Evolutionary conservation across 2,797 vertebrate genomes (phyloP), one percentile per base, ranked within the genome.

Genomic region (Ptychobarbus kaznakovi): DNA sequence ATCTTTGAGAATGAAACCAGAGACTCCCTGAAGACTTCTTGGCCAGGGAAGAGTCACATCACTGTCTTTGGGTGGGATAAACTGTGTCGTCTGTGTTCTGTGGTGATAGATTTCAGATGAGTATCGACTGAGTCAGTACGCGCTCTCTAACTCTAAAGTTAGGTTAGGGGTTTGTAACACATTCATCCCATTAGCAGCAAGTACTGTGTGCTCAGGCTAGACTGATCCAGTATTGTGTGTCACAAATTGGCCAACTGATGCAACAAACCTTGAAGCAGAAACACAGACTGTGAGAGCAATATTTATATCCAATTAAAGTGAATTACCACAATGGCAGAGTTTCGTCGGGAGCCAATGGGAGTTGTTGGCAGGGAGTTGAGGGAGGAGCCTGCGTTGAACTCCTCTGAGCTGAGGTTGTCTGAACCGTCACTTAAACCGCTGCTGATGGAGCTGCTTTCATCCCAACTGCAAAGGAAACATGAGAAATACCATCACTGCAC

Each of bases 361-460:
- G 98, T 99, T 40, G 95, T 97, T 0, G 98, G 98, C 83, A 99
- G 95, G 20, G 98, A 99, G 94, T 96, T 99, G 88, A 99, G 97
- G 0, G 98, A 99, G 83, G 97, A 98, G 93, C 98, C 97, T 91
- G 95, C 97, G 0, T 99, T 99, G 93, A 99, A 98, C 90, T 99
- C 98, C 89, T 99, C 98, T 0, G 98, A 99, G 90, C 98, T 99
- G 92, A 99, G 96, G 93, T 99, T 99, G 92, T 99, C 98, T 0
- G 98, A 99, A 46, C 97, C 97, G 88, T 99, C 98, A n/a, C 98
- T 99, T 92, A 99, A 97, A 53, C 98, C 98, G 0, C 98, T 99
- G 95, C 98, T 99, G 93, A 99, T 98, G 88, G 98, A 99, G 92
- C 98, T 99, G 94, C 98, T 99, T 90, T 99, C 98, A 87, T 99